Evolutionary conservation across 2,113 vertebrate species (phyloP), one percentile per base, ranked within the genome.

Genomic region (Gallinago media): DNA sequence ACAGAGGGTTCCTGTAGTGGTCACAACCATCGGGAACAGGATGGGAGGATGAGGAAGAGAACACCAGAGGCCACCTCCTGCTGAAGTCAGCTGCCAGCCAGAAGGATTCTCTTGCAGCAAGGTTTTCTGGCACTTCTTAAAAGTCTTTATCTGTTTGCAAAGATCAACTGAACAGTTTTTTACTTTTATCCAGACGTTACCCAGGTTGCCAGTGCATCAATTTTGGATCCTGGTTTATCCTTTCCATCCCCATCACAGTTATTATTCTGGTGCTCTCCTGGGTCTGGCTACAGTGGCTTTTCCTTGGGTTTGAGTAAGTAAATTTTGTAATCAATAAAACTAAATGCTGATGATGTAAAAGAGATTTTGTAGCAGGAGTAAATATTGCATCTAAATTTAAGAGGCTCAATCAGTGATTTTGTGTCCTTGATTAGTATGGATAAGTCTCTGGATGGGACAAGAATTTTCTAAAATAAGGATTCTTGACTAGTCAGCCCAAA

Each of bases 231-330:
- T 99, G 99, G 99, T 98, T 99, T 86, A 20, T 99, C 34, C 52
- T 99, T 91, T 99, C 98, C 86, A 97, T 99, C 79, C 99, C 99
- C 7, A 96, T 98, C 44, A 97, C 98, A 38, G 23, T 99, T 32
- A 95, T 97, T 76, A 97, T 99, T 96, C 96, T 99, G 32, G 11
- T 99, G 44, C 95, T 99, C 26, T 98, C 98, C 44, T 99, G 99
- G 99, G 36, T 99, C 32, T 99, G 99, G 99, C 98, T 99, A 20
- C 98, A 99, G 25, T 99, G 99, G 99, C 96, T 99, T 86, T 99
- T 99, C 98, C 95, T 99, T 65, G 98, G 98, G 49, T 98, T 99
- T 95, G 97, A 99, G 99, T 99, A 98, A 99, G 99, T 98, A 75
- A 88, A 92, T 71, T 8, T 36, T 85, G 15, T 63, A 85, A 89